Evolutionary conservation across 2,113 vertebrate genomes (phyloP), one percentile per base, ranked within the genome.

Genomic region (Mirza zaza): DNA sequence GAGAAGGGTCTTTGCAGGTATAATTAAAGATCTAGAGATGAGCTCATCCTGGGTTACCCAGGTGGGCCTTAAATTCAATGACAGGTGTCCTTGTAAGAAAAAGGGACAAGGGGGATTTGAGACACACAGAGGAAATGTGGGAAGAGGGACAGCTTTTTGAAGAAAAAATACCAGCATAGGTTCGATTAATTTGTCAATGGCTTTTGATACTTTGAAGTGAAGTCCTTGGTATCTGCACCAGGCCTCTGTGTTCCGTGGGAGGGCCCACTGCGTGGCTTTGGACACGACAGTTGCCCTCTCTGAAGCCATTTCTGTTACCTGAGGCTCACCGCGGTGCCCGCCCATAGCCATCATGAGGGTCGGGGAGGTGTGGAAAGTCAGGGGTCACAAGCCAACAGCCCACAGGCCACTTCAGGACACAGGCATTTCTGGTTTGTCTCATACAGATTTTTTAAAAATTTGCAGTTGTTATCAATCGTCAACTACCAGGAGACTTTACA

Each of bases 251-350:
- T 50, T 29, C 2, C 20, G 2, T 17, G 4, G 67, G 10, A 45
- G 29, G 50, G 2, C 29, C n/a, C 0, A 1, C 73, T 29, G 48
- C 36, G 71, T 65, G 84, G 21, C 65, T 81, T n/a, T 82, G 94
- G 32, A 34, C 27, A 1, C 0, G 3, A 23, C 4, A 4, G 21
- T 20, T 34, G 52, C 67, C 67, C 34, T 91, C 65, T 88, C 82
- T 91, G 65, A 65, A 8, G 36, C 65, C 25, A 27, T 32, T 20
- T 15, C 18, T 39, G 8, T 36, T 52, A 25, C 1, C 13, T 29
- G 42, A 57, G 3, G 42, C 34, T 25, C 25, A 1, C 36, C 61
- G 2, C 0, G 52, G 61, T 1, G 6, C 17, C 77, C 14, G 17
- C 2, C 29, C 6, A 10, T 13, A 20, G 32, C 63, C 14, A n/a